Conservation (phyloP, 92 coral and sea anemone species). For the Palythoa grandiflora region DNA sequence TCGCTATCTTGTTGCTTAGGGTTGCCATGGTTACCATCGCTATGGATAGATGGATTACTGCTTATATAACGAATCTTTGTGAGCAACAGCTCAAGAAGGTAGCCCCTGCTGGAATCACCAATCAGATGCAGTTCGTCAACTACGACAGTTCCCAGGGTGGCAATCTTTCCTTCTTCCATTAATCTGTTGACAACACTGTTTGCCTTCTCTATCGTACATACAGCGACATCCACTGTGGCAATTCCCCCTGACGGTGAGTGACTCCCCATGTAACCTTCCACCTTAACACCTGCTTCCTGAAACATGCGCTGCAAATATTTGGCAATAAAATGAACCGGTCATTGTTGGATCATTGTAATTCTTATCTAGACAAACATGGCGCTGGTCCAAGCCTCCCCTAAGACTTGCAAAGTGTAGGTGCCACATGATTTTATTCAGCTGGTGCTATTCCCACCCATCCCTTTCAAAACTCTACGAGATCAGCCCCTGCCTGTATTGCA, state of each 20-base stretch:
- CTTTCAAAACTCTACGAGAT: no score
- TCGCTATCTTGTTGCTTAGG: neutral
- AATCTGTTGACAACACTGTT: constrained; percentile 93
- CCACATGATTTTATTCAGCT: no score
- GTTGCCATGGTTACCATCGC: constrained; percentile 39
- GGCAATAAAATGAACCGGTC: neutral
- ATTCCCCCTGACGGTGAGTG: constrained; percentile 93
- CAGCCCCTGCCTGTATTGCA: no score
- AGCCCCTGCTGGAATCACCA: constrained; percentile 92
- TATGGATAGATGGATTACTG: constrained; percentile 41
- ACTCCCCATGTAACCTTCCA: constrained; percentile 99
- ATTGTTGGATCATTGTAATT: no score
- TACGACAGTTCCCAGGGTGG: constrained; percentile 87
- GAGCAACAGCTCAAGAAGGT: constrained; percentile 92
- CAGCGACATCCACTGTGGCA: constrained; percentile 88
- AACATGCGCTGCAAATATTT: constrained; percentile 75
- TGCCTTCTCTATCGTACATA: constrained; percentile 98
- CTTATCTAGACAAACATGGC: no score
- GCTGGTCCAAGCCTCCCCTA: no score
- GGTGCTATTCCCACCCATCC: no score
- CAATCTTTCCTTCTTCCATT: constrained; percentile 86
- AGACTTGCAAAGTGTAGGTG: no score
- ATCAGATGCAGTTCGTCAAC: constrained; percentile 98
- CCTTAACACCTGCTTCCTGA: constrained; percentile 94
- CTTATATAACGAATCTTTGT: constrained; percentile 88